Percentiles rank a stretch among this genome's conserved stretches.
Evolutionary conservation across 2,888 invertebrate genomes (phyloP).

Genomic region (Sesia bembeciformis): DNA sequence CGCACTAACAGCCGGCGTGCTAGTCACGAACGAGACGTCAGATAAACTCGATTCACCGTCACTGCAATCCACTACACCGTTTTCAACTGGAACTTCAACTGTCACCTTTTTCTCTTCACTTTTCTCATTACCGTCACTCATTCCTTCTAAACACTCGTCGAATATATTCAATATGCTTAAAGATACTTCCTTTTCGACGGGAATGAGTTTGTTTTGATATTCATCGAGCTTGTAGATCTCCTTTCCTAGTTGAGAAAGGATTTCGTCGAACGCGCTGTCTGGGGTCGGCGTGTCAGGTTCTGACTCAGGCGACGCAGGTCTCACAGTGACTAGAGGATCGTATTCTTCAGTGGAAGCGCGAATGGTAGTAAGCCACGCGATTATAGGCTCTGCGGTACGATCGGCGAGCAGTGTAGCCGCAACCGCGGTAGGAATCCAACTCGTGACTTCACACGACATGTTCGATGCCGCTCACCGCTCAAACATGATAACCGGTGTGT

Average conservation of each 20-base stretch:
- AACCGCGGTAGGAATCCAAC: constrained; percentile 69
- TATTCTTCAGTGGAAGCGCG: constrained; percentile 59
- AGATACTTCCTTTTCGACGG: constrained; percentile 44
- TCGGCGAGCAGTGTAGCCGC: constrained; percentile 56
- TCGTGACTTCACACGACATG: constrained; percentile 56
- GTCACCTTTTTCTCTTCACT: neutral
- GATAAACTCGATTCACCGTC: constrained; percentile 46
- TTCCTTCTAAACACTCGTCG: constrained; percentile 60
- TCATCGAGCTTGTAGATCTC: constrained; percentile 65
- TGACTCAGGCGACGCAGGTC: constrained; percentile 25
- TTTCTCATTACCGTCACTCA: constrained; percentile 16
- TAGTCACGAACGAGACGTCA: constrained; percentile 45
- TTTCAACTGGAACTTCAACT: constrained; percentile 3
- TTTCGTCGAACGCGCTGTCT: constrained; percentile 62
- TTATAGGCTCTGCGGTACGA: constrained; percentile 44
- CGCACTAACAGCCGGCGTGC: constrained; percentile 35
- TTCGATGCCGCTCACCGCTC: constrained; percentile 18
- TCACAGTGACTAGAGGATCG: constrained; percentile 48
- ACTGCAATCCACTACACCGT: constrained; percentile 27
- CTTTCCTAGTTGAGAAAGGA: constrained; percentile 60
- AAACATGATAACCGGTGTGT: constrained; percentile 66
- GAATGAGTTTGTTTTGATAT: constrained; percentile 48
- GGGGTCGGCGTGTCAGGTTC: constrained; percentile 26
- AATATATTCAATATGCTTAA: constrained; percentile 63
- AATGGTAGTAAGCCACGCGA: constrained; percentile 58